Percentiles rank a stretch among this genome's conserved stretches.
Evolutionary conservation across 2,888 invertebrate genomes (phyloP).

Genomic region (Netelia fuscicornis): DNA sequence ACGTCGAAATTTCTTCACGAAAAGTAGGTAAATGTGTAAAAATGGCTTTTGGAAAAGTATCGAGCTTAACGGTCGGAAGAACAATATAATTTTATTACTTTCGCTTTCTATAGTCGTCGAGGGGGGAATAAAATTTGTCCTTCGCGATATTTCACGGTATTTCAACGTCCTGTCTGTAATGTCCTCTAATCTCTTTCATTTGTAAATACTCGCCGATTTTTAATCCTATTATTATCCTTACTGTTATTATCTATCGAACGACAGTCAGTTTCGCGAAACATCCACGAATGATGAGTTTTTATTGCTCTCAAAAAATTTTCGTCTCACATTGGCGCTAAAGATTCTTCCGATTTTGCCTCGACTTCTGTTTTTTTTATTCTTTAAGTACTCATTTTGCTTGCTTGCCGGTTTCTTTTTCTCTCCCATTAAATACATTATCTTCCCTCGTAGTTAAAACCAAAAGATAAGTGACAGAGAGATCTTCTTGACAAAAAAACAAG

Average conservation of each 20-base stretch:
- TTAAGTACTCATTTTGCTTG: constrained; percentile 42
- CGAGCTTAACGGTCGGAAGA: constrained; percentile 58
- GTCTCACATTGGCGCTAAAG: constrained; percentile 18
- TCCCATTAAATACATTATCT: not conserved
- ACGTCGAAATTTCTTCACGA: constrained; percentile 11
- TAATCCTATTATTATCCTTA: constrained; percentile 35
- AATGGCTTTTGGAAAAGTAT: constrained; percentile 43
- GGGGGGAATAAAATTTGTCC: constrained; percentile 4
- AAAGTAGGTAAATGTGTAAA: not conserved
- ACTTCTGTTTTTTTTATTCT: constrained; percentile 11
- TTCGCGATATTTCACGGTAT: constrained; percentile 14
- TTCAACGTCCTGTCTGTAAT: not conserved
- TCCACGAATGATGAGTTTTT: not conserved
- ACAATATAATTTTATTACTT: constrained; percentile 78
- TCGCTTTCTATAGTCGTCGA: constrained; percentile 67
- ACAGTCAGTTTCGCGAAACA: not conserved
- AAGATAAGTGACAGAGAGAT: not conserved
- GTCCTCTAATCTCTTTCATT: constrained; percentile 12
- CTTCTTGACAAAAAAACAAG: not conserved
- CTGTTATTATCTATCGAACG: constrained; percentile 15
- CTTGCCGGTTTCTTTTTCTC: not conserved
- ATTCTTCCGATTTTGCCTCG: constrained; percentile 41
- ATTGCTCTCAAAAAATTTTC: not conserved
- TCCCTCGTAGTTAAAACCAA: constrained; percentile 1
- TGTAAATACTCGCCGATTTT: constrained; percentile 32